phyloP scores from a whole-genome alignment of 2,113 vertebrate genomes.

The Egretta garzetta region DNA sequence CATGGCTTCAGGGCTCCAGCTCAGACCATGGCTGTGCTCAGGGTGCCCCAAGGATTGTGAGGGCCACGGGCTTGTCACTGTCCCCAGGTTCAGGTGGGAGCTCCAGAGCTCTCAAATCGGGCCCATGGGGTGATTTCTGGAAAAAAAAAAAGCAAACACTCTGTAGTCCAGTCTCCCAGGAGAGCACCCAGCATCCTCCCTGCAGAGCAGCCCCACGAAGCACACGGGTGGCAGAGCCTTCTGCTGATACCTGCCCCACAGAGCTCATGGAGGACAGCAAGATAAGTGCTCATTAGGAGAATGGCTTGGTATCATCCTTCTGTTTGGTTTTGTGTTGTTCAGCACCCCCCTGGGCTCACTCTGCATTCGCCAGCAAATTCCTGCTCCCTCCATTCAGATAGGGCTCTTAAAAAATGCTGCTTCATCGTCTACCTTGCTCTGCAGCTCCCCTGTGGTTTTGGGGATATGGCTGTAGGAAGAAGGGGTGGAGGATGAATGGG shows the following conservation, averaged over 20 bases:
- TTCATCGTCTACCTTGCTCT: background rate
- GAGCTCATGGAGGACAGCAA: background rate
- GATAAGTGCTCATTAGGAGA: background rate
- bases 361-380: background rate
- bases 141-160: background rate
- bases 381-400: background rate
- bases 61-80: background rate
- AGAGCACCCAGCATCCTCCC: background rate
- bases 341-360: accelerated
- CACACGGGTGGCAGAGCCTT: background rate
- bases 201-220: background rate
- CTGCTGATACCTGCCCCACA: background rate
- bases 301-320: background rate
- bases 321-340: background rate
- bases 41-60: accelerated
- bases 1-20: background rate
- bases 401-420: background rate
- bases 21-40: background rate
- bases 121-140: background rate
- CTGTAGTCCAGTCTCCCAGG: background rate
- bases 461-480: background rate
- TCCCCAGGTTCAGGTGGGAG: background rate
- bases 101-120: background rate
- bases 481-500: background rate
- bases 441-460: background rate